Percentiles rank a stretch among this genome's conserved stretches.
phyloP scores from a whole-genome alignment of 2,113 vertebrate species.

The Lota lota region DNA sequence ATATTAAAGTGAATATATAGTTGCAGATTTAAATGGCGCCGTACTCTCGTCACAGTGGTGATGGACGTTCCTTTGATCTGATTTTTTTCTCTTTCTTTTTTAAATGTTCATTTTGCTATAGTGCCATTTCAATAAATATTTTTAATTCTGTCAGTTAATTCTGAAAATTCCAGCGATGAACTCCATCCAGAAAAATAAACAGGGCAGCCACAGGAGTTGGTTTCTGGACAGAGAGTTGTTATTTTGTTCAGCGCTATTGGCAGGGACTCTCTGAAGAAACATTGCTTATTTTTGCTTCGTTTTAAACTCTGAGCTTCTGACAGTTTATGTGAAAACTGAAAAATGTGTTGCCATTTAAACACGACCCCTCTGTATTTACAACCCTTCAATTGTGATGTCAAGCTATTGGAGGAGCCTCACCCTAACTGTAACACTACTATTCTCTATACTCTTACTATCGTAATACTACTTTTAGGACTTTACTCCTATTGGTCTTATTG shows the following conservation, averaged over 20 bases:
- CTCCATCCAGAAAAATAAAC: constrained; percentile 78
- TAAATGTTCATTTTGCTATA: constrained; percentile 57
- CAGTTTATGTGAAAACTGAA: constrained; percentile 71
- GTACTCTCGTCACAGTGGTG: constrained; percentile 40
- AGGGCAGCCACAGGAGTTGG: constrained; percentile 61
- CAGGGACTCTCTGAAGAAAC: constrained; percentile 62
- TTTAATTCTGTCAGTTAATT: constrained; percentile 78
- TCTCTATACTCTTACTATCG: too few relatives aligned
- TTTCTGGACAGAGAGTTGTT: constrained; percentile 58
- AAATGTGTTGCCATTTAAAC: constrained; percentile 63
- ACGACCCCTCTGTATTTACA: constrained; percentile 60
- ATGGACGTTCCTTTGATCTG: constrained; percentile 66
- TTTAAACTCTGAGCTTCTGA: constrained; percentile 68
- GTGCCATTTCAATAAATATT: constrained; percentile 78
- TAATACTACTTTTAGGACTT: too few relatives aligned
- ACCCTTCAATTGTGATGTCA: constrained; percentile 49
- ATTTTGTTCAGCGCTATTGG: constrained; percentile 68
- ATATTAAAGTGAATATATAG: constrained; percentile 45
- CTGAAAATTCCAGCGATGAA: constrained; percentile 74
- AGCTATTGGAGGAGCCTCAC: constrained; percentile 44
- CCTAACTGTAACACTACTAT: too few relatives aligned
- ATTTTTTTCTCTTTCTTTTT: constrained; percentile 14
- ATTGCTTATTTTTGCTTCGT: constrained; percentile 74
- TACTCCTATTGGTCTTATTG: neutral
- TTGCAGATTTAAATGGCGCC: constrained; percentile 46